Conservation (phyloP, 2,797 vertebrate genomes). For the Telmatherina bonti region DNA sequence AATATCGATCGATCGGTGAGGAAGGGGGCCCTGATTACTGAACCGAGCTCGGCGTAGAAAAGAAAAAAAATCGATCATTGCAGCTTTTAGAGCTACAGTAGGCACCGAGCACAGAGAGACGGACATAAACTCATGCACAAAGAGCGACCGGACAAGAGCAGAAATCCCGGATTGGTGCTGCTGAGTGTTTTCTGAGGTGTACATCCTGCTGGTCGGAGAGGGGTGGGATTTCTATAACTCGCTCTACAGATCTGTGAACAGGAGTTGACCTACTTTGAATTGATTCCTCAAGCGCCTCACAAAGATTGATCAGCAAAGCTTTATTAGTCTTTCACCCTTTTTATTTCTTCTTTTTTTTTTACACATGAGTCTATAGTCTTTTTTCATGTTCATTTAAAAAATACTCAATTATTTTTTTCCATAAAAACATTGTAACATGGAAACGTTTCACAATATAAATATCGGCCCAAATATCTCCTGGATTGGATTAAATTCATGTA, state of each 20-base stretch:
- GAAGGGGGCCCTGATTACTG: constrained; percentile 89
- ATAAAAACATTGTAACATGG: neutral
- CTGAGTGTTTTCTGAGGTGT: constrained; percentile 60
- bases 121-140: constrained; percentile 76
- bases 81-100: constrained; percentile 88
- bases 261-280: constrained; percentile 60
- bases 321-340: neutral
- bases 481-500: neutral
- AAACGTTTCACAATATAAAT: constrained; percentile 5
- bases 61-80: constrained; percentile 85
- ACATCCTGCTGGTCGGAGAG: constrained; percentile 49
- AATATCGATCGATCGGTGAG: constrained; percentile 87
- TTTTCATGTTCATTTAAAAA: neutral
- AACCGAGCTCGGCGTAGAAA: constrained; percentile 86
- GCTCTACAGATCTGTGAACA: constrained; percentile 28
- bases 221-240: constrained; percentile 47
- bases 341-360: neutral
- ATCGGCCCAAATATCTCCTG: neutral
- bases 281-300: constrained; percentile 25
- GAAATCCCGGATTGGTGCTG: constrained; percentile 54
- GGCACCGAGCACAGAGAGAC: constrained; percentile 77
- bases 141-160: constrained; percentile 67
- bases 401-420: neutral
- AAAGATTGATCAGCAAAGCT: constrained; percentile 31
- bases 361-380: neutral